Base-by-base conservation (phyloP, 2,888 invertebrate genomes). In the Dryococelus australis region DNA sequence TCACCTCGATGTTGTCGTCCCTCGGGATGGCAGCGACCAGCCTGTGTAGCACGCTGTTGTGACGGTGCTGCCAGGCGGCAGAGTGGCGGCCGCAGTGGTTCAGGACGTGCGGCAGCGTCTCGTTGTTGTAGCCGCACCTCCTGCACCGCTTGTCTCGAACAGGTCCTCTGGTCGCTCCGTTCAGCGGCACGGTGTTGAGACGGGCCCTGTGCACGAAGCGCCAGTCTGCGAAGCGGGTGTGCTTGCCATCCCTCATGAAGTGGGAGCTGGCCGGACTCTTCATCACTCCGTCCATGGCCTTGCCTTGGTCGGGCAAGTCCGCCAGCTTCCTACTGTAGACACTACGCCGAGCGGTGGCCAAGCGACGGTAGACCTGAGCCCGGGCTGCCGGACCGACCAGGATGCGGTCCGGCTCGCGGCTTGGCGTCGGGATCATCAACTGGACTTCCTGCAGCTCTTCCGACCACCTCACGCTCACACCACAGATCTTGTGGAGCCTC, bases 171-270 rank as follows among this genome's bases (percentile, higher is more conserved):
- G 16, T 20, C 83, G 83, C 35, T 24, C 6, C 87, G 85, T 16
- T 80, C 16, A 0, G 88, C 88, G 20, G 89, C 90, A 83, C 91
- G n/a, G n/a, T n/a, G n/a, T n/a, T n/a, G n/a, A n/a, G n/a, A n/a
- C n/a, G 89, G 8, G 91, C 91, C 0, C 91, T 89, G 89, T 92
- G 92, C n/a, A 92, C 89, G 87, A 92, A 92, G 8, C 92, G 90
- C 92, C 92, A 92, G 88, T 92, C 92, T 12, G 91, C 90, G 88
- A 92, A 92, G 8, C 91, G 86, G 43, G 90, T 91, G 87, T 89
- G 90, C 9, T 86, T 86, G 0, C 91, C 91, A 0, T 85, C 86
- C 0, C 90, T 85, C 27, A 91, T 87, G 88, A 91, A 92, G 89
- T 91, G 91, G 87, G 91, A 91, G 43, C 78, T 78, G 24, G 47